These are phyloP conservation scores for Grammomys dolichurus DNA, from an alignment of 2,113 vertebrate species.

Conservation along the genomic window DNA sequence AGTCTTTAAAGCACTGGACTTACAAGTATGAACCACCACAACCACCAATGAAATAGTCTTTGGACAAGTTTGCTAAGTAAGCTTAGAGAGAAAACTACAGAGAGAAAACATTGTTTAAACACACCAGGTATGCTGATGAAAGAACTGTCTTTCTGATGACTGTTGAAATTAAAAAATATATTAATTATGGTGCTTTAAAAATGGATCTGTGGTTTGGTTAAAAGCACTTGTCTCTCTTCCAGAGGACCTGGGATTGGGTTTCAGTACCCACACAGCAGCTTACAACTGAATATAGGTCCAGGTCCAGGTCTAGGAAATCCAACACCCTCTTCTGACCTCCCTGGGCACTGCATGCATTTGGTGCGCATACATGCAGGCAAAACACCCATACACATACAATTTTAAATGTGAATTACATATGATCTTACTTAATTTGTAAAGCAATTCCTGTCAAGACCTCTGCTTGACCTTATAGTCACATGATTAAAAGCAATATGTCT, in stretches of 20 bases:
- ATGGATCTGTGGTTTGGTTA: background rate
- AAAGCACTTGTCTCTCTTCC: background rate
- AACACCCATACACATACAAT: background rate
- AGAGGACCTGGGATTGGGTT: background rate
- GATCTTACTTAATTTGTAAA: conserved; percentile 41
- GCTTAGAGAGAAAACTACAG: background rate
- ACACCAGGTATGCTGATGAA: conserved; percentile 25
- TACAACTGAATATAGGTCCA: no score
- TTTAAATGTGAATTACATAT: background rate
- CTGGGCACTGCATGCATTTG: background rate
- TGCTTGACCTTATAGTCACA: conserved; percentile 12
- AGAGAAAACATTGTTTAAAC: background rate
- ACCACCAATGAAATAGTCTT: background rate
- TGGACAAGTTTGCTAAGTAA: background rate
- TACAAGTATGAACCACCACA: background rate
- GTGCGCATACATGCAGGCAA: background rate
- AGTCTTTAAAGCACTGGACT: background rate
- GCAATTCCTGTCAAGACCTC: background rate
- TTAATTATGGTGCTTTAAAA: background rate
- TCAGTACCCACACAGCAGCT: no score
- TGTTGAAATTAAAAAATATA: background rate
- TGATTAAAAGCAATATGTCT: background rate
- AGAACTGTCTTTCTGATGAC: background rate
- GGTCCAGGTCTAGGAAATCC: background rate
- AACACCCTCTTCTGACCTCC: background rate